These are phyloP conservation scores for Anoplolepis gracilipes DNA, from an alignment of 1,140 invertebrate species.

Conservation along the genomic window DNA sequence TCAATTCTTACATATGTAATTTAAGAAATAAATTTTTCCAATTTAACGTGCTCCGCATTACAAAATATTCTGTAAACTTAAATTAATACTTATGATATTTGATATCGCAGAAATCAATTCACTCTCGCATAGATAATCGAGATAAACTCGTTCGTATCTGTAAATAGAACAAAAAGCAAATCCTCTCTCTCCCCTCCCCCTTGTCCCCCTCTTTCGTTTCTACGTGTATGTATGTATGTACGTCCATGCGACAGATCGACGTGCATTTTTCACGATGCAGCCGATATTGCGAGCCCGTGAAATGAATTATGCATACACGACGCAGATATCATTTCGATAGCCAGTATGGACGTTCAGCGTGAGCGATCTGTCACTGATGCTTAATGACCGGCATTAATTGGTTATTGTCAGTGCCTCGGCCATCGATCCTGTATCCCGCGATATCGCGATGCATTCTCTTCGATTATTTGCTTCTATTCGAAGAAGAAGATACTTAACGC, in stretches of 20 bases:
- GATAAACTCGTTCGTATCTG: slow-evolving; percentile 13
- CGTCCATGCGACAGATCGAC: slow-evolving; percentile 54
- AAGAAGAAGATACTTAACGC: too few relatives aligned
- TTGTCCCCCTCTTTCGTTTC: not conserved
- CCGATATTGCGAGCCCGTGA: slow-evolving; percentile 51
- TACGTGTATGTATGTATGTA: slow-evolving; percentile 1
- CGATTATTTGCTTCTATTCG: not conserved
- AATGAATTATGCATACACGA: slow-evolving; percentile 67
- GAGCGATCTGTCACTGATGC: slow-evolving; percentile 71
- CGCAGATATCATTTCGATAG: slow-evolving; percentile 69
- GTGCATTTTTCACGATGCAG: slow-evolving; percentile 59
- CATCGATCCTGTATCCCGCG: slow-evolving; percentile 45
- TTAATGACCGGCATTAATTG: slow-evolving; percentile 73
- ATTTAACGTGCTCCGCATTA: not conserved
- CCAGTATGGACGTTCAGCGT: slow-evolving; percentile 62
- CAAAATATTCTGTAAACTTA: not conserved
- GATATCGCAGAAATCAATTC: not conserved
- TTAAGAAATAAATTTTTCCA: not conserved
- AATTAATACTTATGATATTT: slow-evolving; percentile 25
- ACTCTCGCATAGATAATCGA: slow-evolving; percentile 34
- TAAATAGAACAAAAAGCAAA: slow-evolving; percentile 41
- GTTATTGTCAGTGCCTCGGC: slow-evolving; percentile 66
- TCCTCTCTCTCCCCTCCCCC: too few relatives aligned
- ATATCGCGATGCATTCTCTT: slow-evolving; percentile 1
- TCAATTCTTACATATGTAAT: not conserved